Evolutionary conservation across 2,113 vertebrate species (phyloP).

Genomic region (Pelusios castaneus): DNA sequence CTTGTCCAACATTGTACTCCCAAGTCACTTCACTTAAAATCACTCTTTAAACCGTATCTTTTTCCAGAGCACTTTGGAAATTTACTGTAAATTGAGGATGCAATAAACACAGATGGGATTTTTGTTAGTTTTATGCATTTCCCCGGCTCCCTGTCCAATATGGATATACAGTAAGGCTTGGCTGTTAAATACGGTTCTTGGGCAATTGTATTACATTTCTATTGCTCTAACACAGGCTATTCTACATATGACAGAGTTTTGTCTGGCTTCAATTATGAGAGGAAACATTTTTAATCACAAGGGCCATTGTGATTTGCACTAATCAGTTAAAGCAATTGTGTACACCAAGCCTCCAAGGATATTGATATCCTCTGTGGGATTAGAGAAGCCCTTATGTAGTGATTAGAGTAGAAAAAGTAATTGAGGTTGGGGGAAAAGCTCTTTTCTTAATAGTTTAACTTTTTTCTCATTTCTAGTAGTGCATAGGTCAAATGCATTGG

Average conservation of each 20-base stretch:
- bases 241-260: rapidly evolving
- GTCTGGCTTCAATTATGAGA: rapidly evolving
- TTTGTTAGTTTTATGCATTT: not conserved
- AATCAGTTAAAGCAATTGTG: not conserved
- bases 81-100: not conserved
- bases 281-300: not conserved
- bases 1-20: not conserved
- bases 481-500: not conserved
- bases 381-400: not conserved
- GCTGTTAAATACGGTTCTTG: not conserved
- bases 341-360: not conserved
- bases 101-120: not conserved
- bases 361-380: not conserved
- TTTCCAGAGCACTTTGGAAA: not conserved
- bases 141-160: not conserved
- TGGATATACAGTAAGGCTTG: not conserved
- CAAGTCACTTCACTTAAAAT: not conserved
- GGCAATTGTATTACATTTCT: not conserved
- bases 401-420: not conserved
- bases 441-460: not conserved
- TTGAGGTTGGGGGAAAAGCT: not conserved
- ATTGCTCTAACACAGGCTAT: rapidly evolving
- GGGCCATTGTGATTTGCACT: slow-evolving; percentile 2
- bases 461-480: not conserved
- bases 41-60: not conserved